Evolutionary conservation across 2,113 vertebrate genomes (phyloP).

Genomic region (Uria aalge): DNA sequence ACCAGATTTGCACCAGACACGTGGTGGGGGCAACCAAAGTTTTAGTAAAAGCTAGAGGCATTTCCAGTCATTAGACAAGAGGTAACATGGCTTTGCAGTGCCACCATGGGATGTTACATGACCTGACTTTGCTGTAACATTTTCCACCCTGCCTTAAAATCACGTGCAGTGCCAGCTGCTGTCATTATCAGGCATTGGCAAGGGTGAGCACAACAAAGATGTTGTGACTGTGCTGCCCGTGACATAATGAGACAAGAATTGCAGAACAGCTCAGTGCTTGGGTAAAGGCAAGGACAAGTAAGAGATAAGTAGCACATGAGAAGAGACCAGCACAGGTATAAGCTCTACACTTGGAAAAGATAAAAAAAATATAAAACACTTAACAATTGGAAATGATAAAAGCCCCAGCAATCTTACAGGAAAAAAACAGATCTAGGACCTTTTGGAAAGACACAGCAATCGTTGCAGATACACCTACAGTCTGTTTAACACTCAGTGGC

Average conservation of each 20-base stretch:
- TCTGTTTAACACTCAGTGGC: accelerated
- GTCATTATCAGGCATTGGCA: not conserved
- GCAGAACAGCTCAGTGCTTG: not conserved
- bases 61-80: not conserved
- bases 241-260: not conserved
- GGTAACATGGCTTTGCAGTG: not conserved
- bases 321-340: not conserved
- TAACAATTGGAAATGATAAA: not conserved
- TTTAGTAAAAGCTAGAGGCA: not conserved
- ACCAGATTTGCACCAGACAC: not conserved
- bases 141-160: not conserved
- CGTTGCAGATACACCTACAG: not conserved
- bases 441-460: not conserved
- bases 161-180: not conserved
- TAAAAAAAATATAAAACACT: not conserved
- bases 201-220: not conserved
- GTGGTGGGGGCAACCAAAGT: not conserved
- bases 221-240: not conserved
- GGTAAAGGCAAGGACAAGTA: not conserved
- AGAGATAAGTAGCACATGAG: not conserved
- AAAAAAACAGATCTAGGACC: accelerated
- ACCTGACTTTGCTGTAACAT: not conserved
- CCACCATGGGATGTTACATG: not conserved
- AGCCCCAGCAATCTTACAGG: accelerated
- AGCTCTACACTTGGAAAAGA: not conserved